Conservation (phyloP, 2,888 invertebrate genomes). For the Peribatodes rhomboidaria region DNA sequence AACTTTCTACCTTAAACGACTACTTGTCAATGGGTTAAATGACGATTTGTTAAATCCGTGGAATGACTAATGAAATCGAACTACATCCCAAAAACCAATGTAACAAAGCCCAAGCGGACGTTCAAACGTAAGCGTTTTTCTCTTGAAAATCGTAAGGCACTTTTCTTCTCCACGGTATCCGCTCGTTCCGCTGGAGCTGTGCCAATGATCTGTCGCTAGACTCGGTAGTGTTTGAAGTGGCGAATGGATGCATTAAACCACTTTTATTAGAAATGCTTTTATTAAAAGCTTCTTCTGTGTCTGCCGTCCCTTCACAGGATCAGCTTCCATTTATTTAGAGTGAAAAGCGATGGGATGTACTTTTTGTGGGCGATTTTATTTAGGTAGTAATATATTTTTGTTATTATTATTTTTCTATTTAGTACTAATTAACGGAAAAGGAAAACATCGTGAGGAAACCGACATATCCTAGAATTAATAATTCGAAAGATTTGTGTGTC, state of each 20-base stretch:
- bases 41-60: neutral
- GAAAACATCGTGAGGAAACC: too few relatives aligned
- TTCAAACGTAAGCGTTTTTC: conserved; percentile 22
- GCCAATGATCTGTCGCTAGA: conserved; percentile 67
- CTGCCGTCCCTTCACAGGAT: conserved; percentile 23
- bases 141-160: conserved; percentile 28
- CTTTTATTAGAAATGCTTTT: conserved; percentile 66
- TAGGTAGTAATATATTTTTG: neutral
- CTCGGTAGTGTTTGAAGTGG: conserved; percentile 63
- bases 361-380: neutral
- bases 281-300: conserved; percentile 53
- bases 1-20: too few relatives aligned
- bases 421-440: too few relatives aligned
- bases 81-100: neutral
- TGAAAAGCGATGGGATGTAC: conserved; percentile 20
- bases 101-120: conserved; percentile 2
- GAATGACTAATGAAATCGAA: too few relatives aligned
- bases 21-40: too few relatives aligned
- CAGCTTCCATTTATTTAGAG: conserved; percentile 9
- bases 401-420: too few relatives aligned
- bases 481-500: too few relatives aligned
- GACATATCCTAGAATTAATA: too few relatives aligned
- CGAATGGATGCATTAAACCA: conserved; percentile 61
- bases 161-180: conserved; percentile 40
- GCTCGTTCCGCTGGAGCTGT: conserved; percentile 54